A percentile compares a stretch with the other conserved stretches of the same genome.
Evolutionary conservation across 2,888 invertebrate species (phyloP).

Genomic region (Caenorhabditis sp.): DNA sequence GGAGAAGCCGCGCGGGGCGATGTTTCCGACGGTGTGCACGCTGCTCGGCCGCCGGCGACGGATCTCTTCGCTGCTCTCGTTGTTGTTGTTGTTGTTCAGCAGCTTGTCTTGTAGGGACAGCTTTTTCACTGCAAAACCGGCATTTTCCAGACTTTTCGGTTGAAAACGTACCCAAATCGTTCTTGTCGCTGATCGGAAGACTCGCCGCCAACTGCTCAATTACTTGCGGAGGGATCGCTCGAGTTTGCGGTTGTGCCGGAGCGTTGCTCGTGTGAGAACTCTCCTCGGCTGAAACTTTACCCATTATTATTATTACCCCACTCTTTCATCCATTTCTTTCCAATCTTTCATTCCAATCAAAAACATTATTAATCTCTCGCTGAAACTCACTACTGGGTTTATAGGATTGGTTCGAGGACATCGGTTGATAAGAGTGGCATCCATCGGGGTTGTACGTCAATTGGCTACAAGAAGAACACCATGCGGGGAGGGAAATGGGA

Average conservation of each 20-base stretch:
- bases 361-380: neutral
- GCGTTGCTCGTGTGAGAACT: slow-evolving; percentile 67
- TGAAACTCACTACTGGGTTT: slow-evolving; percentile 67
- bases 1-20: slow-evolving; percentile 18
- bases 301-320: neutral
- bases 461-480: slow-evolving; percentile 59
- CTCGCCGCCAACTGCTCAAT: slow-evolving; percentile 58
- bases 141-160: too few relatives aligned
- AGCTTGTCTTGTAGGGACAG: slow-evolving; percentile 60
- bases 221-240: slow-evolving; percentile 61
- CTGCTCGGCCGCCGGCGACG: slow-evolving; percentile 64
- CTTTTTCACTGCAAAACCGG: slow-evolving; percentile 58
- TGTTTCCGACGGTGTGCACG: slow-evolving; percentile 52
- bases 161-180: slow-evolving; percentile 30
- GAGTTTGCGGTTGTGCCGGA: slow-evolving; percentile 53
- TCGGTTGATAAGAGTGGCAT: slow-evolving; percentile 63
- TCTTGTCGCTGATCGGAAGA: slow-evolving; percentile 37
- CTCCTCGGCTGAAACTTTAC: slow-evolving; percentile 67
- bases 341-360: neutral
- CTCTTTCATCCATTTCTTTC: neutral
- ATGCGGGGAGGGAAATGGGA: slow-evolving; percentile 19
- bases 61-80: slow-evolving; percentile 51
- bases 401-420: slow-evolving; percentile 64
- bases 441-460: slow-evolving; percentile 68
- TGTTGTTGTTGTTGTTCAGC: slow-evolving; percentile 50